These are phyloP conservation scores for Dendrocincla fuliginosa DNA, from an alignment of 2,797 vertebrate genomes.

Conservation along the genomic window DNA sequence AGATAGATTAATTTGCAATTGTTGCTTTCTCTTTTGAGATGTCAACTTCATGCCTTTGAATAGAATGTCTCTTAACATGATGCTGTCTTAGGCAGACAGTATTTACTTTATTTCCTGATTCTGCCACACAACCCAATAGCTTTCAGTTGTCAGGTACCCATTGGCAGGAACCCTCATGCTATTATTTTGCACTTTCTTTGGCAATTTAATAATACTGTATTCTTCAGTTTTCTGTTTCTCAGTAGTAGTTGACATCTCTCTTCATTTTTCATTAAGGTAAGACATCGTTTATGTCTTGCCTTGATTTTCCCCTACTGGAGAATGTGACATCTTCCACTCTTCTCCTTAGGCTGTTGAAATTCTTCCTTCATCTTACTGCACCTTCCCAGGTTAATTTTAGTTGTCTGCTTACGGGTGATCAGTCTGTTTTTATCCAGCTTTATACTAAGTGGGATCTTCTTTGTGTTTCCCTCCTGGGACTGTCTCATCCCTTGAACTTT, in stretches of 20 bases:
- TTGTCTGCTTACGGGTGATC: background rate
- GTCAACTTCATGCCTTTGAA: background rate
- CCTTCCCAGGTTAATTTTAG: slow-evolving; percentile 20
- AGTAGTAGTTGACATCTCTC: background rate
- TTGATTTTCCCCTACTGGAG: background rate
- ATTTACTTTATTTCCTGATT: background rate
- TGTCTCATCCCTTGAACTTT: slow-evolving; percentile 8
- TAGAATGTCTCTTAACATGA: background rate
- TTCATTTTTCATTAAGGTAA: background rate
- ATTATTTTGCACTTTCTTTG: background rate
- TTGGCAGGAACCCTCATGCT: background rate
- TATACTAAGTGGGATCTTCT: slow-evolving; percentile 39
- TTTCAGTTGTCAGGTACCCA: background rate
- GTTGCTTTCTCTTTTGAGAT: background rate
- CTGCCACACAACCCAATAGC: background rate
- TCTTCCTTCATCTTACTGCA: background rate
- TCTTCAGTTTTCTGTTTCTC: background rate
- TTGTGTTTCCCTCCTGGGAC: background rate
- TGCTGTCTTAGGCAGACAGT: background rate
- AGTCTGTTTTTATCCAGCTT: slow-evolving; percentile 22
- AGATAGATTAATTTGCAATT: background rate
- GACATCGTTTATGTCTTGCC: background rate
- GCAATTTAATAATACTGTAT: background rate
- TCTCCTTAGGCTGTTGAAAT: background rate
- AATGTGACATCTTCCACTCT: background rate